A percentile compares a stretch with the other conserved stretches of the same genome.
These are phyloP conservation scores for Anneissia japonica DNA, from an alignment of 35 echinoderm and acorn worm genomes.

Conservation along the genomic window DNA sequence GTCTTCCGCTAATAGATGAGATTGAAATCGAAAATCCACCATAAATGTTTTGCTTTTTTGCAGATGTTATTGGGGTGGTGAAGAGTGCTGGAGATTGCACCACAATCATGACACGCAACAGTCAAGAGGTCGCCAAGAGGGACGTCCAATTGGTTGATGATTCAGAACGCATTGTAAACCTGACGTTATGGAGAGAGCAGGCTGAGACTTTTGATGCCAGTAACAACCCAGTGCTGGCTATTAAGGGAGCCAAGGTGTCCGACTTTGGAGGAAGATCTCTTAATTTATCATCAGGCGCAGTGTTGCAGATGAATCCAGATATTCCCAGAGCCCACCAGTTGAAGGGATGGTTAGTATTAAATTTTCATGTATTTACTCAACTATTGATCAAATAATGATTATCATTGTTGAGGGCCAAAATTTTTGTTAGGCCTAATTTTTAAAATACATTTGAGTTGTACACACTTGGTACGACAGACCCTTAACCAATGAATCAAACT, in stretches of 20 bases:
- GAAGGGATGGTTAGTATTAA: constrained; percentile 87
- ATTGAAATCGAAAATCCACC: too few species aligned
- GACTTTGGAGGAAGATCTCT: constrained; percentile 86
- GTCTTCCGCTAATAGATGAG: too few species aligned
- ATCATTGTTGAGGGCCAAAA: neutral
- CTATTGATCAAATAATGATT: neutral
- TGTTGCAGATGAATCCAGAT: constrained; percentile 85
- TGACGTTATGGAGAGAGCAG: constrained; percentile 93
- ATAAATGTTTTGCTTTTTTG: constrained; percentile 1
- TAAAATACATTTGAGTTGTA: neutral
- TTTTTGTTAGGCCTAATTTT: neutral
- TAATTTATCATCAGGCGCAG: constrained; percentile 52
- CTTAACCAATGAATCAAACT: neutral
- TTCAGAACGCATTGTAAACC: constrained; percentile 63
- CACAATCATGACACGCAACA: constrained; percentile 67
- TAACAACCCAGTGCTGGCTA: constrained; percentile 64
- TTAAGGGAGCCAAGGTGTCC: constrained; percentile 86
- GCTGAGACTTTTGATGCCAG: constrained; percentile 87
- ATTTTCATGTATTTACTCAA: neutral
- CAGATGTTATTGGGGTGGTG: constrained; percentile 89
- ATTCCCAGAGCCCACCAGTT: constrained; percentile 87
- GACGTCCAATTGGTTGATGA: constrained; percentile 80
- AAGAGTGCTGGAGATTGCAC: constrained; percentile 64
- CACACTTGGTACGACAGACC: neutral
- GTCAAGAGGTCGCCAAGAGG: constrained; percentile 77